A percentile compares a stretch with the other conserved stretches of the same genome.
Conservation (phyloP, 2,113 vertebrate species). For the Brevimyrus niger region DNA sequence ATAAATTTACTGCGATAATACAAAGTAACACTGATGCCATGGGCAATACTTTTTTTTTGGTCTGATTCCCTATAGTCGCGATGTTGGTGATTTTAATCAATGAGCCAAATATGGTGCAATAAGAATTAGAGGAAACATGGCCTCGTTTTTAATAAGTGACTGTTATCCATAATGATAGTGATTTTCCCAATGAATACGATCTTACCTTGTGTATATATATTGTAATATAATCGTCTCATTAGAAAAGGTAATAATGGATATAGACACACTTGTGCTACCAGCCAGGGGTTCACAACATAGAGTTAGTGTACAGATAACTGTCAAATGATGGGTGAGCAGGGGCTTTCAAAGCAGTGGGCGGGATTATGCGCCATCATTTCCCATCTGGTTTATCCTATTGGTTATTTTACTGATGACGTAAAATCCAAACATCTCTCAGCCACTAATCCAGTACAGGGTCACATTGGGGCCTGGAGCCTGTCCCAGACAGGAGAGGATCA, state of each 20-base stretch:
- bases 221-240: background rate
- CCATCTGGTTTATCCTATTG: background rate
- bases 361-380: background rate
- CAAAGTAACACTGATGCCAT: background rate
- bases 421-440: background rate
- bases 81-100: background rate
- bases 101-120: background rate
- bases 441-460: background rate
- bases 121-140: background rate
- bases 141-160: background rate
- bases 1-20: background rate
- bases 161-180: background rate
- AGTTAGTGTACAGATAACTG: background rate
- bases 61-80: background rate
- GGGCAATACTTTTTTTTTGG: background rate
- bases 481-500: background rate
- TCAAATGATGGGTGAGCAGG: background rate
- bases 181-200: background rate
- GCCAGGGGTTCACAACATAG: background rate
- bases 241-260: background rate
- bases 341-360: background rate
- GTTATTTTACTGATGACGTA: background rate
- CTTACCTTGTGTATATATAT: background rate
- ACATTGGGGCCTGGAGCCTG: background rate
- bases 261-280: background rate